phyloP scores from a whole-genome alignment of 2,797 vertebrate species.

The Holocentrus rufus region DNA sequence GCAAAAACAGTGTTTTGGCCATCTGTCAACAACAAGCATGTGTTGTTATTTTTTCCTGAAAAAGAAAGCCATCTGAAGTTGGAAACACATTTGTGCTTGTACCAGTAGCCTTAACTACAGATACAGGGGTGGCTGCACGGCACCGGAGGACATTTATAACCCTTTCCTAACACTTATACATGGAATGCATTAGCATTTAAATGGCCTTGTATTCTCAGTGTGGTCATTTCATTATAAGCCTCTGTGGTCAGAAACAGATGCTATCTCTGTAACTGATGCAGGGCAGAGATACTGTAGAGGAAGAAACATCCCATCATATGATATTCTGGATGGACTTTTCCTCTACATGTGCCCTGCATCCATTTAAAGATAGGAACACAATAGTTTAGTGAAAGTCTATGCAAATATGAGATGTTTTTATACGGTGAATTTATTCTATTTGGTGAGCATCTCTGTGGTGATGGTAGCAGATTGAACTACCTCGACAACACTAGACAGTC shows the following conservation, averaged over 20 bases:
- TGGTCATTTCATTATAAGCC: conserved; percentile 71
- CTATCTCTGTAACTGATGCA: conserved; percentile 60
- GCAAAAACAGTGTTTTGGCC: conserved; percentile 42
- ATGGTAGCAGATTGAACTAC: conserved; percentile 30
- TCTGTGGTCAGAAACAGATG: conserved; percentile 75
- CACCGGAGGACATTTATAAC: conserved; percentile 46
- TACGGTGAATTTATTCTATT: conserved; percentile 2
- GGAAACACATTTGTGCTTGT: conserved; percentile 16
- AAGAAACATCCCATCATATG: not conserved
- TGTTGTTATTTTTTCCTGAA: conserved; percentile 21
- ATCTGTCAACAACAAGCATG: conserved; percentile 42
- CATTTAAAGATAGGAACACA: conserved; percentile 11
- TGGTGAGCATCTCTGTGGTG: not conserved
- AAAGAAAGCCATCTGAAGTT: conserved; percentile 34
- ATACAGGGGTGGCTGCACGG: conserved; percentile 38
- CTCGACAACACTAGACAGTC: conserved; percentile 39
- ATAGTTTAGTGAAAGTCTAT: conserved; percentile 26
- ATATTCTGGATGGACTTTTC: too few species aligned
- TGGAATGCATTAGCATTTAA: conserved; percentile 75
- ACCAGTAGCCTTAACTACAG: conserved; percentile 47
- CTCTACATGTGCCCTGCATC: too few species aligned
- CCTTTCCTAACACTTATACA: conserved; percentile 57
- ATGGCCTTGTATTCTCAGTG: conserved; percentile 66
- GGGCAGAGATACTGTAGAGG: conserved; percentile 40
- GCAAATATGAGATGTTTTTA: conserved; percentile 41